A percentile compares a stretch with the other conserved stretches of the same genome.
phyloP scores from a whole-genome alignment of 2,797 vertebrate genomes.

The Gephyroberyx darwinii region DNA sequence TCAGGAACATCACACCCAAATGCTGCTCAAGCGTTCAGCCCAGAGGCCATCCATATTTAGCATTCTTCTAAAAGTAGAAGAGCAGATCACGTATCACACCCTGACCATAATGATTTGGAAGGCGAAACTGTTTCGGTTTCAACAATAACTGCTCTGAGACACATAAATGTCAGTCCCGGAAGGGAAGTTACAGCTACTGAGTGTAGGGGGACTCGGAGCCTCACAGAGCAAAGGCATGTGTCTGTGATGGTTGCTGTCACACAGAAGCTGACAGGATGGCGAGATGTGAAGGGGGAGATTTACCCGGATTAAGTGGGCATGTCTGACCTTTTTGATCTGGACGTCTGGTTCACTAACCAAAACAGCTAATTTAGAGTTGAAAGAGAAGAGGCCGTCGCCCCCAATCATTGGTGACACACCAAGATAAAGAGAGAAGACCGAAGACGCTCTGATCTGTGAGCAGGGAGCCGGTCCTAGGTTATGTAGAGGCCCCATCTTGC shows the following conservation, averaged over 20 bases:
- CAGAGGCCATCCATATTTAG: slow-evolving; percentile 63
- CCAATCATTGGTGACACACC: slow-evolving; percentile 64
- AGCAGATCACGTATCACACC: slow-evolving; percentile 46
- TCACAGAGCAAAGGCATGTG: slow-evolving; percentile 66
- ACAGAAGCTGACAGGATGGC: slow-evolving; percentile 75
- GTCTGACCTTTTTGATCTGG: slow-evolving; percentile 81
- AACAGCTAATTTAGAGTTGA: slow-evolving; percentile 80
- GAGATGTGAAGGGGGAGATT: slow-evolving; percentile 77
- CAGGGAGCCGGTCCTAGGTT: slow-evolving; percentile 5
- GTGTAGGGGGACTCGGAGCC: slow-evolving; percentile 1
- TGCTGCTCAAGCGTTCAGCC: slow-evolving; percentile 32
- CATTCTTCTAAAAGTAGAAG: slow-evolving; percentile 65
- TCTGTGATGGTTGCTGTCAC: slow-evolving; percentile 76
- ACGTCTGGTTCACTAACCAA: slow-evolving; percentile 75
- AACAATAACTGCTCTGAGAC: slow-evolving; percentile 24
- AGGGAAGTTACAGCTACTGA: slow-evolving; percentile 30
- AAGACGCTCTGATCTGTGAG: slow-evolving; percentile 36
- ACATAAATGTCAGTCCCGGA: slow-evolving; percentile 21
- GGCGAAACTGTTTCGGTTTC: slow-evolving; percentile 35
- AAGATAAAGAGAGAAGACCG: slow-evolving; percentile 33
- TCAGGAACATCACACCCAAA: slow-evolving; percentile 45
- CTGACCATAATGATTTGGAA: slow-evolving; percentile 31
- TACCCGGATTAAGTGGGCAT: slow-evolving; percentile 80
- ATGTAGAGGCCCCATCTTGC: background rate
- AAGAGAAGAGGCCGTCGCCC: slow-evolving; percentile 68